Base-by-base conservation (phyloP, 2,797 vertebrate species). In the Dromococcyx pavoninus region DNA sequence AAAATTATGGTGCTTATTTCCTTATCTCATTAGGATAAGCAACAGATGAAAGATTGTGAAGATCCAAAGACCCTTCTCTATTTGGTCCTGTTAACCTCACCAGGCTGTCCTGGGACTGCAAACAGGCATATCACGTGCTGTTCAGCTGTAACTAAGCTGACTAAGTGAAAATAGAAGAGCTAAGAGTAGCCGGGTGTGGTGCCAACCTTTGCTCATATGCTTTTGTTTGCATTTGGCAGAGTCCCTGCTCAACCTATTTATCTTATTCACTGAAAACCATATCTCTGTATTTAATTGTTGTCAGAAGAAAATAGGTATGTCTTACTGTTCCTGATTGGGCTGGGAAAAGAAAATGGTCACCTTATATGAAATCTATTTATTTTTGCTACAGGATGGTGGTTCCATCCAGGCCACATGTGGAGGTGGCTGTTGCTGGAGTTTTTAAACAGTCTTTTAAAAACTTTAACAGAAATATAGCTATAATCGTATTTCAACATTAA, bases 161-260 rank as follows among this genome's bases (percentile, higher is more conserved):
- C 89, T 91, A 85, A 85, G 87, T n/a, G 78, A 94, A 96, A 95
- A 94, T 72, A 93, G 77, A 93, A 16, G 4, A 66, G 51, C 48
- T 66, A 79, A 86, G 67, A 60, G 84, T 85, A 81, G 51, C n/a
- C 0, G n/a, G 96, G 93, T 73, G 85, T 85, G 93, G 94, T 71
- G 73, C 69, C 95, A 93, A 91, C 86, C 96, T 95, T 94, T 88
- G 65, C 41, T 92, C 80, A 54, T 87, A 51, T 87, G 86, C 82
- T 74, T 84, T 88, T 95, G 56, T 95, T 96, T 96, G 74, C 76
- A 72, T 89, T 90, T 94, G 81, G 66, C 88, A 95, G 66, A 74
- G 80, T 58, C 53, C 32, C 37, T 79, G 53, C 53, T 91, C 74
- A 71, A 24, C 23, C 64, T 94, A 71, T 60, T 79, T 95, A 61